These are phyloP conservation scores for Zenarchopterus dispar DNA, from an alignment of 2,797 vertebrate genomes.

Conservation along the genomic window DNA sequence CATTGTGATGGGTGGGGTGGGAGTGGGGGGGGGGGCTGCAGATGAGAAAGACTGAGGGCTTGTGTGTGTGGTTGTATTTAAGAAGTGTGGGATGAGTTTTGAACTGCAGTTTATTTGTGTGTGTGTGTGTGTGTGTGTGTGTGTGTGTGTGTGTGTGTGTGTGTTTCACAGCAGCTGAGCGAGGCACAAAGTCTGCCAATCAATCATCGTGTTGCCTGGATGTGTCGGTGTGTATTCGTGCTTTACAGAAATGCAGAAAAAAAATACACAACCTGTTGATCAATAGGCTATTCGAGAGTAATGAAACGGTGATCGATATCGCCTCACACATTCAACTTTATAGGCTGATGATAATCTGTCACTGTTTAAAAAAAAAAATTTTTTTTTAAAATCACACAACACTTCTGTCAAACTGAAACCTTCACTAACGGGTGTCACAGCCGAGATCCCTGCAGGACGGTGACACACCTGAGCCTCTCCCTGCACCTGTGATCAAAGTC, in stretches of 20 bases:
- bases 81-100: slow-evolving; percentile 25
- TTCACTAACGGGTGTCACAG: too few species aligned
- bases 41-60: slow-evolving; percentile 42
- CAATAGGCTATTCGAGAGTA: slow-evolving; percentile 67
- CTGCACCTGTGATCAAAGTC: too few species aligned
- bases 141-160: slow-evolving; percentile 31
- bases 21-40: too few species aligned
- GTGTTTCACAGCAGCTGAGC: slow-evolving; percentile 27
- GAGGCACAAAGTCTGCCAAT: slow-evolving; percentile 47
- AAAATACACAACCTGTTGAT: slow-evolving; percentile 60
- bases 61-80: slow-evolving; percentile 27
- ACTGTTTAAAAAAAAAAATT: too few species aligned
- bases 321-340: slow-evolving; percentile 38
- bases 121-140: slow-evolving; percentile 26
- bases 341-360: too few species aligned
- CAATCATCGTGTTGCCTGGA: slow-evolving; percentile 35
- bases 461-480: too few species aligned
- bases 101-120: slow-evolving; percentile 31
- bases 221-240: slow-evolving; percentile 7
- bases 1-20: slow-evolving; percentile 66
- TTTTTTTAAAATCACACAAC: too few species aligned
- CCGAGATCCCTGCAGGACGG: too few species aligned
- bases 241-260: slow-evolving; percentile 42
- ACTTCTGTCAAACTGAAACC: too few species aligned
- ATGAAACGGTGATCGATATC: slow-evolving; percentile 67